Evolutionary conservation across 1,140 invertebrate species (phyloP), one percentile per base, ranked within the genome.

Genomic region (Drosophila lowei): DNA sequence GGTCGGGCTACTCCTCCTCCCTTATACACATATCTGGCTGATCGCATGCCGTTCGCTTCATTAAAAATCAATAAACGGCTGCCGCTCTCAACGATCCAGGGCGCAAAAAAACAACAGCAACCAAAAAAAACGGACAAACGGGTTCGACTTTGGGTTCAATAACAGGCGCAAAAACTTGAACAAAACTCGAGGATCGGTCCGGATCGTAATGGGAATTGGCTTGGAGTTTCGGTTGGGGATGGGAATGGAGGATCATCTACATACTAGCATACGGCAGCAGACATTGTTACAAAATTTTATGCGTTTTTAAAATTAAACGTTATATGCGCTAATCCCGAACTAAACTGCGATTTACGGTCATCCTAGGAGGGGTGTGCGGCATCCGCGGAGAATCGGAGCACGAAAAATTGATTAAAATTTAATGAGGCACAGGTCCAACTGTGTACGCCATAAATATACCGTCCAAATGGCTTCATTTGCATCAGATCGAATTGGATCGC

Each of bases 301-400:
- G 81, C 74, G 71, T 90, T 89, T 86, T 89, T 77, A 89, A 86
- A 81, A 90, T 89, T 90, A 89, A 89, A 89, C 86, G 85, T 90
- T 89, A 77, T 86, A 86, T 81, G 81, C 81, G 60, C 81, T 85
- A 85, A 86, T 85, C 81, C 74, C 62, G 77, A 78, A 78, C 74
- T 86, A 88, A 86, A 88, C 83, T 72, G 83, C 83, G 77, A 88
- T 88, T 88, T 81, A 86, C 78, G 81, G 84, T 53, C 61, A 49
- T 48, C 34, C 34, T 38, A 38, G 34, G 11, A 13, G 34, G 34
- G 34, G 1, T 11, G 34, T 11, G 34, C 34, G 9, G 57, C 30
- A 43, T 48, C 56, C 68, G 48, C 30, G 52, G 67, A 2, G 30
- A 57, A 57, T 42, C 60, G 53, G 34, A 76, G 72, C 72, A 73